Evolutionary conservation across 2,888 invertebrate species (phyloP), one percentile per base, ranked within the genome.

Genomic region (Arctia plantaginis): DNA sequence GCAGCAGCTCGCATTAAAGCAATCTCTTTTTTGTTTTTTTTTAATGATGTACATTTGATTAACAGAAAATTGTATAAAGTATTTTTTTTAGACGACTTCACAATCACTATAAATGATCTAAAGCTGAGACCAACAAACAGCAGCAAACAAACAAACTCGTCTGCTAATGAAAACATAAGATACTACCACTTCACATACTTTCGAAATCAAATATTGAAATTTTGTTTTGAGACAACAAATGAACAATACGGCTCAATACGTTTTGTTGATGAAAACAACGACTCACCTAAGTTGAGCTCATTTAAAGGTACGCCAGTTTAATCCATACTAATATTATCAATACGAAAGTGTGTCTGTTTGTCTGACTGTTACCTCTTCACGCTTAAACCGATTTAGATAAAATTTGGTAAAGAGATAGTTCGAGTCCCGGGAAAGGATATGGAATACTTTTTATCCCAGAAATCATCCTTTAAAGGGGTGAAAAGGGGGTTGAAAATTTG

Each of bases 81-180:
- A 10, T 7, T 70, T 70, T 70, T n/a, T 70, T 15, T 18, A 70
- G 70, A 18, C 44, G 23, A 62, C 44, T 41, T 70, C 62, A 70
- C 10, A 2, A 70, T 70, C 23, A 13, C 30, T 3, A 44, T 70
- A 62, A 70, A 70, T 64, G 13, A 70, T 30, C 0, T 30, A 20
- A 35, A 30, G 13, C 23, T 70, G 41, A 41, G 1, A n/a, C 27
- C 69, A 41, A 1, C 27, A 33, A n/a, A n/a, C n/a, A n/a, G n/a
- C n/a, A n/a, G n/a, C n/a, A n/a, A n/a, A n/a, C 0, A 30, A 10
- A 0, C 20, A 6, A 20, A 70, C 0, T 3, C 6, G 18, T n/a
- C 4, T 55, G 23, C 18, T 59, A 12, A 12, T 27, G 6, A 27
- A 20, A 8, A 30, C 2, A n/a, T 4, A 13, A 27, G 0, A 23